These are phyloP conservation scores for Entosphenus tridentatus DNA, from an alignment of 2,113 vertebrate genomes.

Conservation along the genomic window DNA sequence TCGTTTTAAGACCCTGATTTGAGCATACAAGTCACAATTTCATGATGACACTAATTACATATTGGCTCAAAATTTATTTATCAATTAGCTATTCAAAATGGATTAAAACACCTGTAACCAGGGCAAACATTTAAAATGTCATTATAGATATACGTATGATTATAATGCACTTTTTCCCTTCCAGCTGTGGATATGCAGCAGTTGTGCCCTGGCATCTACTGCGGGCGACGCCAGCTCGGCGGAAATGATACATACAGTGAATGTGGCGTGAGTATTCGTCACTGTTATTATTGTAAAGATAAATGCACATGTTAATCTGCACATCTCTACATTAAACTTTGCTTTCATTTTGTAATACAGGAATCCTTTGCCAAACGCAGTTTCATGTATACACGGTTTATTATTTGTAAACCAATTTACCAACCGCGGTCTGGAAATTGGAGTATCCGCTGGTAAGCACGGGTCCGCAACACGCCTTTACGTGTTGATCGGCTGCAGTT, in stretches of 20 bases:
- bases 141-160: too few relatives aligned
- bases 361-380: conserved; percentile 7
- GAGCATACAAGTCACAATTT: too few relatives aligned
- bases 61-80: too few relatives aligned
- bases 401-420: background rate
- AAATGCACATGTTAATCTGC: too few relatives aligned
- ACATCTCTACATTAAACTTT: background rate
- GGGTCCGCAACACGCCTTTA: too few relatives aligned
- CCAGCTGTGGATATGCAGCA: conserved; percentile 45
- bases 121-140: too few relatives aligned
- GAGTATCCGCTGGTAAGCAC: background rate
- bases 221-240: conserved; percentile 33
- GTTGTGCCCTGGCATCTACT: conserved; percentile 62
- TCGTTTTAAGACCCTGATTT: too few relatives aligned
- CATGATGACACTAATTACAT: too few relatives aligned
- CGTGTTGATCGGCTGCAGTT: too few relatives aligned
- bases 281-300: too few relatives aligned
- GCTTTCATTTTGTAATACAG: background rate
- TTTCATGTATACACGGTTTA: conserved; percentile 1
- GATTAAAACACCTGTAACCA: too few relatives aligned
- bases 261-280: conserved; percentile 44
- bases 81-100: too few relatives aligned
- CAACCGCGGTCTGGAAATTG: background rate
- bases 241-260: conserved; percentile 28
- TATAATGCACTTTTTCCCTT: conserved; percentile 12